phyloP scores from a whole-genome alignment of 2,113 vertebrate genomes.

The Eurystomus gularis region DNA sequence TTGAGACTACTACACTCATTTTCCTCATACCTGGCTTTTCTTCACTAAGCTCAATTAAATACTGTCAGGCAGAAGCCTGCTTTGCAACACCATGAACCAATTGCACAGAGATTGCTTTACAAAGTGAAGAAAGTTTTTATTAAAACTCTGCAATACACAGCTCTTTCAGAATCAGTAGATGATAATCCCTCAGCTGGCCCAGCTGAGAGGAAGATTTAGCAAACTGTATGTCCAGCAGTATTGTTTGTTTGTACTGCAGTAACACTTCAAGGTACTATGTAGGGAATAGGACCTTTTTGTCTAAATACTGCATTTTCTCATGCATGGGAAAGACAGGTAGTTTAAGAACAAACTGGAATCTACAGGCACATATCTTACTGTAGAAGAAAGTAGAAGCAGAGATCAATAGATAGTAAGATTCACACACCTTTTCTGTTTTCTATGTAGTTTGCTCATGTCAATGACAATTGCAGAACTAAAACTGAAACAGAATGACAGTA shows the following conservation, averaged over 20 bases:
- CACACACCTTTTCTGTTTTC: background rate
- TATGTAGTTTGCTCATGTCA: background rate
- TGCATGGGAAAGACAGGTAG: background rate
- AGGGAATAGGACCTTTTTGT: background rate
- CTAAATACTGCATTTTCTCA: background rate
- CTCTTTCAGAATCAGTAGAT: constrained; percentile 7
- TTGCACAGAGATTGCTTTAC: background rate
- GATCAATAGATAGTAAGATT: background rate
- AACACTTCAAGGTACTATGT: background rate
- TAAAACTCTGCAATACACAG: background rate
- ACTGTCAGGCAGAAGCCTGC: background rate
- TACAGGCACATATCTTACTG: background rate
- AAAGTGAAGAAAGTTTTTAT: constrained; percentile 10
- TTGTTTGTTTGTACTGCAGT: background rate
- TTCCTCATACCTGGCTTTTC: constrained; percentile 3
- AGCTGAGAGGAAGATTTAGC: background rate
- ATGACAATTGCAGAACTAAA: background rate
- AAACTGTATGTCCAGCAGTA: background rate
- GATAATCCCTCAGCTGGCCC: background rate
- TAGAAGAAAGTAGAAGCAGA: background rate
- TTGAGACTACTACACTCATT: background rate
- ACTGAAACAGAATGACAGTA: background rate
- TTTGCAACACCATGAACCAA: background rate
- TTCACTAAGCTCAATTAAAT: background rate
- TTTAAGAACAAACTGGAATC: background rate